These are phyloP conservation scores for Egretta garzetta DNA, from an alignment of 2,113 vertebrate genomes.

Conservation along the genomic window DNA sequence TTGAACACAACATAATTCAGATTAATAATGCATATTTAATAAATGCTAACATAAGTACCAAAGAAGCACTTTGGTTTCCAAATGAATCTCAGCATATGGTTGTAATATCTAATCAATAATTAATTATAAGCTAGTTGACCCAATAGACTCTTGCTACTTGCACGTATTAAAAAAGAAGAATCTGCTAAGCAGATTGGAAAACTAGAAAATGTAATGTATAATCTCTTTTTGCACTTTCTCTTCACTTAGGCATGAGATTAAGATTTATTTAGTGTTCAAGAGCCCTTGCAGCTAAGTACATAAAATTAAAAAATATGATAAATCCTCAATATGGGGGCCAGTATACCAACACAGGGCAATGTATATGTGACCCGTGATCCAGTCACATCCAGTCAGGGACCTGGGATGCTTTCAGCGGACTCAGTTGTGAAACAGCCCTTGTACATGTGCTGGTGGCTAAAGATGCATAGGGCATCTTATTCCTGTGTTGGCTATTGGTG, in stretches of 20 bases:
- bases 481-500: not conserved
- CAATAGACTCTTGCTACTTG: conserved; percentile 30
- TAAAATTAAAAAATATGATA: not conserved
- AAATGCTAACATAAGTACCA: conserved; percentile 45
- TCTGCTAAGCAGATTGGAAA: conserved; percentile 34
- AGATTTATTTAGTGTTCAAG: not conserved
- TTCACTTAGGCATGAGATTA: not conserved
- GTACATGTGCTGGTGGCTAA: fast-evolving
- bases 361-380: not conserved
- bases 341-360: not conserved
- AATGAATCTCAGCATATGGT: conserved; percentile 25
- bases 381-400: not conserved
- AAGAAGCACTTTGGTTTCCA: conserved; percentile 51
- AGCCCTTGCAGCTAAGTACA: not conserved
- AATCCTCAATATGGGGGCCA: not conserved
- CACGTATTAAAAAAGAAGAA: conserved; percentile 16
- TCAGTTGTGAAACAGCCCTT: not conserved
- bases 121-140: conserved; percentile 67
- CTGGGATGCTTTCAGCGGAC: not conserved
- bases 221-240: conserved; percentile 7
- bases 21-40: conserved; percentile 71
- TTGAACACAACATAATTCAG: conserved; percentile 59
- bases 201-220: not conserved
- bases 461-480: not conserved
- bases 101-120: conserved; percentile 69